Conservation (phyloP, 2,888 invertebrate species). For the Drosophila prostipennis region DNA sequence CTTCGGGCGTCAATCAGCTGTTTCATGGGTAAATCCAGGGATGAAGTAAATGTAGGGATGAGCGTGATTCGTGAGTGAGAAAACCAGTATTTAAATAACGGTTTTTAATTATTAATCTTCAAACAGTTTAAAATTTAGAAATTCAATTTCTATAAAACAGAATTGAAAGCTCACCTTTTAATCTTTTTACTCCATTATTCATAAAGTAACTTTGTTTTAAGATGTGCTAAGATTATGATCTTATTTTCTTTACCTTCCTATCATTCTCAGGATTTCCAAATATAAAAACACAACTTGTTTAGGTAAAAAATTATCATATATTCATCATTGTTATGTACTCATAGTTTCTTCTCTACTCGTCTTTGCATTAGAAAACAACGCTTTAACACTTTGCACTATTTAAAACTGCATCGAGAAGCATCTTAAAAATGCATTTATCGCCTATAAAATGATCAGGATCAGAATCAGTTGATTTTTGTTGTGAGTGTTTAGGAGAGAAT, state of each 20-base stretch:
- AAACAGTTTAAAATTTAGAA: neutral
- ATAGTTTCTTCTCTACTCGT: constrained; percentile 63
- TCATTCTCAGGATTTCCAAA: neutral
- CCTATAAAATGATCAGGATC: constrained; percentile 52
- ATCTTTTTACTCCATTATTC: too few species aligned
- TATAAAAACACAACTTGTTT: constrained; percentile 16
- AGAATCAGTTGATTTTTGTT: constrained; percentile 42
- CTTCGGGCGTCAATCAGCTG: constrained; percentile 39
- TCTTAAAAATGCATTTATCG: constrained; percentile 62
- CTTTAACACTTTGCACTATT: constrained; percentile 65
- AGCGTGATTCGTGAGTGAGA: neutral
- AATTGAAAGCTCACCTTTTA: too few species aligned
- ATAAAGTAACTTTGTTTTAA: too few species aligned
- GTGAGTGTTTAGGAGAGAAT: constrained; percentile 47
- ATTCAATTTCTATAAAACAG: too few species aligned
- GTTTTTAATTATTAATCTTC: neutral
- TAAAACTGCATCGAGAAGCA: constrained; percentile 57
- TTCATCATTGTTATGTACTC: constrained; percentile 56
- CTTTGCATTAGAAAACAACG: constrained; percentile 64
- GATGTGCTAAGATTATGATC: too few species aligned
- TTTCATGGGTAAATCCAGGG: constrained; percentile 1
- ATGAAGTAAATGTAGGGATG: constrained; percentile 8
- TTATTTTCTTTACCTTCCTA: too few species aligned
- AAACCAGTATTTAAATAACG: neutral
- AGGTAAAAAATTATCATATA: constrained; percentile 79